These are phyloP conservation scores for Rhopalosiphum nymphaeae DNA, from an alignment of 2,888 invertebrate genomes.

Conservation along the genomic window DNA sequence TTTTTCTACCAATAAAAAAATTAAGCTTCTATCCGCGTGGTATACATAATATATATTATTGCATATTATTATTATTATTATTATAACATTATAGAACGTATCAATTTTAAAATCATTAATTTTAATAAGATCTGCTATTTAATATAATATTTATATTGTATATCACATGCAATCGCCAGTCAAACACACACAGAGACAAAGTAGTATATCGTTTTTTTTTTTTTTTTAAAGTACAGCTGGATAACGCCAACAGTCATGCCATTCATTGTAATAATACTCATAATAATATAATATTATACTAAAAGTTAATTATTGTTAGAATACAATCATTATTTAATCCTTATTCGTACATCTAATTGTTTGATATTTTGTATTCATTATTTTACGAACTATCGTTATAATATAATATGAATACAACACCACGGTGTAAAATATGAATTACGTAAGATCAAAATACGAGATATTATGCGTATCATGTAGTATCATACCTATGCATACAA, in stretches of 20 bases:
- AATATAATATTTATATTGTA: not conserved
- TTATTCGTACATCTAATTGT: not conserved
- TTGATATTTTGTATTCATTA: slow-evolving; percentile 9
- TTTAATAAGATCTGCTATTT: slow-evolving; percentile 5
- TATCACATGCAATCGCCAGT: not conserved
- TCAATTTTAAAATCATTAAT: slow-evolving; percentile 52
- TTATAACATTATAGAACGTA: not conserved
- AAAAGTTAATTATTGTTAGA: slow-evolving; percentile 13
- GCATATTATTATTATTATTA: slow-evolving; percentile 16
- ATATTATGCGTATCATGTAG: not conserved
- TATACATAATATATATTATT: not conserved
- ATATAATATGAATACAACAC: not conserved
- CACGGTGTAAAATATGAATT: not conserved
- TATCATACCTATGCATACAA: not conserved
- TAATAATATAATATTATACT: not conserved
- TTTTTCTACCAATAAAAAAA: slow-evolving; percentile 38
- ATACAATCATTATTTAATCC: not conserved
- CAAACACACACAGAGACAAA: not conserved
- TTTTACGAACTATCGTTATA: not conserved
- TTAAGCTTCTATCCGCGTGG: not conserved
- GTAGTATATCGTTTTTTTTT: not conserved
- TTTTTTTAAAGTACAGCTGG: not conserved
- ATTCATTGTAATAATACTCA: slow-evolving; percentile 3
- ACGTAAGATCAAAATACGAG: not conserved
- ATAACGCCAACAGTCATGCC: not conserved